Base-by-base conservation (phyloP, 2,888 invertebrate species). In the Carabus problematicus region DNA sequence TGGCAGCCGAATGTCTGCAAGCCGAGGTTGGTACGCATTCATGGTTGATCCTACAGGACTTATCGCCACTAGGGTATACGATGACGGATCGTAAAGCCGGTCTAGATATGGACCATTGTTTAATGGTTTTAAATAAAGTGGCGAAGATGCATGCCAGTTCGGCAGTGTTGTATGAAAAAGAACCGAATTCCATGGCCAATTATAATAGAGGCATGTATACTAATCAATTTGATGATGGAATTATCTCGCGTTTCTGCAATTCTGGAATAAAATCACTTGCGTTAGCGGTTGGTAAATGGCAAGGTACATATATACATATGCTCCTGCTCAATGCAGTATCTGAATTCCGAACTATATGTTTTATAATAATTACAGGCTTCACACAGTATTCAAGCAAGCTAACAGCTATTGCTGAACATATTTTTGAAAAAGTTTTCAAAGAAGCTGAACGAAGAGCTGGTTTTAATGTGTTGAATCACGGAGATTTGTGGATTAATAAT, bases 111-210 rank as follows among this genome's bases (percentile, higher is more conserved):
- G 78, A 80, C 11, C 87, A 87, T 75, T 82, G 82, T 70, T 75
- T 82, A 49, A 73, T 85, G 42, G 83, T 85, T 8, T 74, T 87
- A 0, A 79, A 79, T 66, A 85, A 85, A 75, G 75, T 87, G 75
- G 87, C 84, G 1, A 82, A 80, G 73, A 84, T 85, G 73, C 87
- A 87, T 75, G 87, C 86, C 9, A 82, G 83, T 12, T 86, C 87
- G 0, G 82, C 86, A 71, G 80, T 85, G 42, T 74, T 86, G 70
- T 81, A 80, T 58, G 82, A 85, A 74, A 84, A 84, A 76, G 75
- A 78, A 70, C 77, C 78, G 42, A 74, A 76, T 40, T 70, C 75
- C 54, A 74, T 76, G 4, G 74, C 75, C 52, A 69, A 73, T 14
- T 77, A 75, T 68, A 61, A 67, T 0, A 73, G 74, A 61, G 78